phyloP scores from a whole-genome alignment of 2,797 vertebrate species.

The Chrysocyon brachyurus region DNA sequence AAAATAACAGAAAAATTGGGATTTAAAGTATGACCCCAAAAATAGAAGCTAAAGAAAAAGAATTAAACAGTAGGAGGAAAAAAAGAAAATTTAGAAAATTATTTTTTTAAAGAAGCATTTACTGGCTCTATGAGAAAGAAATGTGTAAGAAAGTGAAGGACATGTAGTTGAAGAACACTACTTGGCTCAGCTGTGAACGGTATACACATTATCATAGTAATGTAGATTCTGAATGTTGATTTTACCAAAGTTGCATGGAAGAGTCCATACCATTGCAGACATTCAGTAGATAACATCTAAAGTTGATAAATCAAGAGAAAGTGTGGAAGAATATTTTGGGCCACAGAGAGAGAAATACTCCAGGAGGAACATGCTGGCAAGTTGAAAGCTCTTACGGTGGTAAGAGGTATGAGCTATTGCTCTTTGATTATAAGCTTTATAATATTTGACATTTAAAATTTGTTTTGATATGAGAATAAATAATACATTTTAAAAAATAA shows the following conservation, averaged over 20 bases:
- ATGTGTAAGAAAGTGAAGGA: not conserved
- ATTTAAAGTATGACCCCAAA: not conserved
- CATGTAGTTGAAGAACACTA: not conserved
- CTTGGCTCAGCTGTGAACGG: not conserved
- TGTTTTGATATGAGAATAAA: conserved; percentile 35
- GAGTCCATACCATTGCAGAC: not conserved
- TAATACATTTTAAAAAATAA: not conserved
- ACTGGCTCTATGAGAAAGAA: not conserved
- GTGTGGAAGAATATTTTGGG: not conserved
- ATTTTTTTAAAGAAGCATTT: not conserved
- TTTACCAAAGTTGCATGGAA: not conserved
- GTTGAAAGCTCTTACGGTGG: not conserved
- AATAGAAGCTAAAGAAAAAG: not conserved
- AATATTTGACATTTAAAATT: not conserved
- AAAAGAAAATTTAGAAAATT: not conserved
- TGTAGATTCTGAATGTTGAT: not conserved
- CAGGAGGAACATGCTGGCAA: not conserved
- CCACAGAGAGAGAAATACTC: not conserved
- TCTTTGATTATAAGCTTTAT: not conserved
- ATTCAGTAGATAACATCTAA: not conserved
- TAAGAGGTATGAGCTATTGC: not conserved
- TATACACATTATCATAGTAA: not conserved
- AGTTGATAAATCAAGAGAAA: not conserved
- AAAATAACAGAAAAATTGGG: not conserved
- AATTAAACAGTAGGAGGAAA: not conserved